Percentiles rank a stretch among this genome's conserved stretches.
Evolutionary conservation across 2,797 vertebrate genomes (phyloP).

Genomic region (Holocentrus rufus): DNA sequence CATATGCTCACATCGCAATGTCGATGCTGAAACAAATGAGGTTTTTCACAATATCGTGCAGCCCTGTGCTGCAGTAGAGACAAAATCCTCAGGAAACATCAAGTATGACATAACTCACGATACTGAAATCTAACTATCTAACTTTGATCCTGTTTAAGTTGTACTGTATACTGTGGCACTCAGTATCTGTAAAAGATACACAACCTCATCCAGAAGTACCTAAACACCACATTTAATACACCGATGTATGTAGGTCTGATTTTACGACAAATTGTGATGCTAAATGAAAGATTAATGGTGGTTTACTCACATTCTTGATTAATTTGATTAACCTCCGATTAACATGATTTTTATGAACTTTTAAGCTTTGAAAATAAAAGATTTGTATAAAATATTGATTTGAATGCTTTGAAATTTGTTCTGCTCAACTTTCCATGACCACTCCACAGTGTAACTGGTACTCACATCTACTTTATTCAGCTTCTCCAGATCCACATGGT

Average conservation of each 20-base stretch:
- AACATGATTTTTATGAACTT: constrained; percentile 26
- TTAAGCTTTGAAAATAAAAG: background rate
- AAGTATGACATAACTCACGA: constrained; percentile 9
- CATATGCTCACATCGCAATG: no score
- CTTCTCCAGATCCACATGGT: constrained; percentile 23
- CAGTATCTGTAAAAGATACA: no score
- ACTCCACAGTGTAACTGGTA: constrained; percentile 2
- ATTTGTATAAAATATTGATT: background rate
- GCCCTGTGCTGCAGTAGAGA: background rate
- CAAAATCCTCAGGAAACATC: background rate
- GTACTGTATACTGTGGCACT: no score
- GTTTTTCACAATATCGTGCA: no score
- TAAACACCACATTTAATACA: no score
- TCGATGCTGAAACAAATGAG: no score
- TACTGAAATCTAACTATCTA: background rate
- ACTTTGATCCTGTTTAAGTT: no score
- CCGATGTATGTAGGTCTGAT: no score
- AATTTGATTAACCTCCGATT: background rate
- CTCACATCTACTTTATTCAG: constrained; percentile 45
- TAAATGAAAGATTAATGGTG: background rate
- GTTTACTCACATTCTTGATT: background rate
- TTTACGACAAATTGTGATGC: no score
- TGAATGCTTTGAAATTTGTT: constrained; percentile 21
- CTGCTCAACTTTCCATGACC: background rate
- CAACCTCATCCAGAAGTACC: no score